These are phyloP conservation scores for Chascanopsetta lugubris DNA, from an alignment of 2,113 vertebrate species.

Conservation along the genomic window DNA sequence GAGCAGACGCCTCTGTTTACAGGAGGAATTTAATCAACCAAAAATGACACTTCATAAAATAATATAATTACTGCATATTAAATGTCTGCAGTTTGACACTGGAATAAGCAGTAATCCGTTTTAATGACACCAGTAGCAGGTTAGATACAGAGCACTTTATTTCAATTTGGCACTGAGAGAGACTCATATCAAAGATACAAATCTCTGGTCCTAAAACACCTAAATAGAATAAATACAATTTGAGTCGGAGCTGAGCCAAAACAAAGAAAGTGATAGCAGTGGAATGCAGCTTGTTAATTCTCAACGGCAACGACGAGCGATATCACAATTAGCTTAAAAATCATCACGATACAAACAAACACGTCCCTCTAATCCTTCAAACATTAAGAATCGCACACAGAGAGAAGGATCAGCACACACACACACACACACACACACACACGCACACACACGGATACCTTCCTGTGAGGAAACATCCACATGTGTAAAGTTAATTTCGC, in stretches of 20 bases:
- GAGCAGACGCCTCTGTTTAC: not conserved
- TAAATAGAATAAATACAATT: constrained; percentile 70
- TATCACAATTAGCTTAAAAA: constrained; percentile 28
- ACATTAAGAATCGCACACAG: constrained; percentile 1
- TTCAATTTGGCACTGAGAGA: constrained; percentile 47
- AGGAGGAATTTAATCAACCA: not conserved
- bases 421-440: constrained; percentile 13
- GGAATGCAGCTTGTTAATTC: constrained; percentile 47
- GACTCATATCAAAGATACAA: constrained; percentile 32
- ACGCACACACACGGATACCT: constrained; percentile 26
- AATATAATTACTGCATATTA: no score
- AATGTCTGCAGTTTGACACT: no score
- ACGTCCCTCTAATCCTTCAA: constrained; percentile 16
- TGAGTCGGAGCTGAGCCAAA: constrained; percentile 9
- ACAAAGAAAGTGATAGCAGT: constrained; percentile 37
- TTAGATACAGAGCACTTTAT: constrained; percentile 47
- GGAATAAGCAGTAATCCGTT: no score
- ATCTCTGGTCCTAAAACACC: constrained; percentile 21
- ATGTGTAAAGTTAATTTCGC: constrained; percentile 12
- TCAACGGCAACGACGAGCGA: constrained; percentile 33
- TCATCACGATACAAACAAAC: constrained; percentile 13
- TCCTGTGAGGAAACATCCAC: constrained; percentile 31
- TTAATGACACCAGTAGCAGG: no score
- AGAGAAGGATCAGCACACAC: constrained; percentile 28
- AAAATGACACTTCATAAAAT: not conserved